Base-by-base conservation (phyloP, 2,888 invertebrate species). In the Pheosia tremula region DNA sequence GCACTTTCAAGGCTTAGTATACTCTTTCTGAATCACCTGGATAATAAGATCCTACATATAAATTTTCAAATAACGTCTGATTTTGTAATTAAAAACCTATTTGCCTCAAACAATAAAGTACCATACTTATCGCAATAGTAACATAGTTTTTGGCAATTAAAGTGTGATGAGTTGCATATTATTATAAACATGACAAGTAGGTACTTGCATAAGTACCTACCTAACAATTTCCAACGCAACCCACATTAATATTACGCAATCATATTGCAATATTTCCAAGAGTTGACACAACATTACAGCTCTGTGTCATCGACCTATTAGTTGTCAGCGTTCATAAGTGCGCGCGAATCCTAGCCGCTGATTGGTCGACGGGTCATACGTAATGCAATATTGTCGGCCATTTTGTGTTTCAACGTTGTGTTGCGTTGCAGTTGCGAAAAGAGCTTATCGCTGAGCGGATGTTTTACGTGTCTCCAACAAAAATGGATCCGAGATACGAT, bases 371-470 rank as follows among this genome's bases (percentile, higher is more conserved):
- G 36, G 41, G 36, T 38, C 53, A 55, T 53, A 64, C 43, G 39
- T 58, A 62, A 61, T 59, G 60, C 63, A 71, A 76, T 76, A 55
- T 74, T 75, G 59, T 61, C 53, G 61, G 57, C 74, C 69, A 75
- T 73, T 67, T 69, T 67, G 65, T 67, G 66, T 69, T 71, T 67
- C 74, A 13, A 56, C 0, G 53, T 49, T 55, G 66, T 66, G 59
- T 75, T 75, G 75, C 75, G 61, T 57, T 69, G 74, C 77, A 75
- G 75, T 77, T 78, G 76, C 78, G 69, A 69, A 66, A 57, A 43
- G 49, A 52, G 60, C 56, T 11, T 24, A 54, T 41, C 6, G 38
- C n/a, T n/a, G 58, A 9, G 58, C 65, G 69, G 68, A 57, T 63
- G 71, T 74, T 54, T 47, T 13, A 5, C 47, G 36, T 5, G 54